Base-by-base conservation (phyloP, 2,113 vertebrate genomes). In the Jaculus jaculus region DNA sequence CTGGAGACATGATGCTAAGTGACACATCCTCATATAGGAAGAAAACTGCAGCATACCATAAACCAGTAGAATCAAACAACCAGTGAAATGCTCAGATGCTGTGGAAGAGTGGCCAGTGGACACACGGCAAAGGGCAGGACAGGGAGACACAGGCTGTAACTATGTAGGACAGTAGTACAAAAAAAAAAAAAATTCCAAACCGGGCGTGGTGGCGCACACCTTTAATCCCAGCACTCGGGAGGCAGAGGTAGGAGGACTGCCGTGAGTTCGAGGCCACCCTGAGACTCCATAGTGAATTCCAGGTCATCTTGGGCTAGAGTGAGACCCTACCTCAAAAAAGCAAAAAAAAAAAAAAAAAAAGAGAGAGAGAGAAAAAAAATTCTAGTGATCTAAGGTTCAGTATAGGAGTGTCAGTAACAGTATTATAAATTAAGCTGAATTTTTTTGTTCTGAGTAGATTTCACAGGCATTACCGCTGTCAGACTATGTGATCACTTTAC, bases 51-150 rank as follows among this genome's bases (percentile, higher is more conserved):
- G 5, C 24, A 16, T n/a, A n/a, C n/a, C n/a, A n/a, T 28, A 58
- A 32, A n/a, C 20, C 32, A 26, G 12, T 23, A 16, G 87, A 87
- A 18, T 37, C 32, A 24, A n/a, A 28, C 51, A 68, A 17, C 32
- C 17, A 26, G 24, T 61, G 18, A 30, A 42, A 78, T 16, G 24
- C 68, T 51, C 20, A 28, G 69, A 58, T 63, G n/a, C 7, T 51
- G 7, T 8, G 34, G 21, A 65, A 24, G 6, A 23, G 7, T 21
- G 16, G 78, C 16, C n/a, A 65, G 7, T 66, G 65, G 26, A 26
- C 8, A 16, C 26, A 28, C 1, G 18, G 20, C 0, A 30, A 5
- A 1, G 8, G 0, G 1, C 21, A 3, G 16, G 7, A 3, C 18
- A 17, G 72, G 77, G 21, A 18, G 28, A 26, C 20, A 6, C 8